Percentiles rank a stretch among this genome's conserved stretches.
Evolutionary conservation across 2,797 vertebrate genomes (phyloP).

Genomic region (Myotis daubentonii): DNA sequence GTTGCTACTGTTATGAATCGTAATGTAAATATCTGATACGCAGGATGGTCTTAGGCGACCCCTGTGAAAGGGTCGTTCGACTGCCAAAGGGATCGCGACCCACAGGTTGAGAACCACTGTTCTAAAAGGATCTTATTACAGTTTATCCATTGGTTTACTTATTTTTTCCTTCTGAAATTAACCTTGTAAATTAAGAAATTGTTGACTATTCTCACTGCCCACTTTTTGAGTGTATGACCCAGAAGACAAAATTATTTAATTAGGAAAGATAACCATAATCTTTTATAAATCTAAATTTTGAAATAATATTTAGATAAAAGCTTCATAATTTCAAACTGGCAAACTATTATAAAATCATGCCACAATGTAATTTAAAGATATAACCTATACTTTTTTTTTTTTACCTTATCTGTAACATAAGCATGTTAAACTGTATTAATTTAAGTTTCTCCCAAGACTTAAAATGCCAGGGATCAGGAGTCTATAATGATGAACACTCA

Average conservation of each 20-base stretch:
- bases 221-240: not conserved
- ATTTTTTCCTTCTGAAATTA: not conserved
- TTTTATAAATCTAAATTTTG: constrained; percentile 6
- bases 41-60: no score
- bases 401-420: not conserved
- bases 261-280: not conserved
- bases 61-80: no score
- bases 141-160: not conserved
- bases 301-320: constrained; percentile 8
- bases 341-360: not conserved
- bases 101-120: no score
- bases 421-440: not conserved
- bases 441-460: constrained; percentile 9
- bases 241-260: constrained; percentile 19
- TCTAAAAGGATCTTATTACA: not conserved
- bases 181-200: not conserved
- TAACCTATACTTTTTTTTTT: not conserved
- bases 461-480: not conserved
- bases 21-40: no score
- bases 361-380: not conserved
- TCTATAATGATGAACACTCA: not conserved
- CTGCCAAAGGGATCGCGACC: no score
- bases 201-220: not conserved
- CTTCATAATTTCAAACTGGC: not conserved
- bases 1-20: no score